These are phyloP conservation scores for Lasioglossum leucozonium DNA, from an alignment of 2,888 invertebrate species.

Conservation along the genomic window DNA sequence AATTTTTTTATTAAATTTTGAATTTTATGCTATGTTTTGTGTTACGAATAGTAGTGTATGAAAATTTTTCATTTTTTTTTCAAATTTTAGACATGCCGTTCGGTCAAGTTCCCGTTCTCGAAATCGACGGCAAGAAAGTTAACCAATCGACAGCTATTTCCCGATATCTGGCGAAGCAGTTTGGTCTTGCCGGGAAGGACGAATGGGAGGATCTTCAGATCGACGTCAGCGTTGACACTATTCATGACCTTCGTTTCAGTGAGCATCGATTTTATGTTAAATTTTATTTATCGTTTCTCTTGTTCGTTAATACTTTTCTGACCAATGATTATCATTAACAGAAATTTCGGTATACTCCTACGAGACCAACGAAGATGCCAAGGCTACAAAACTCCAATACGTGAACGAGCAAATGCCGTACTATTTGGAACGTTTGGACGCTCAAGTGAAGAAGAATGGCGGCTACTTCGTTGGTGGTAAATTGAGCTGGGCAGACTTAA, in stretches of 20 bases:
- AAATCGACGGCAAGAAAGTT: slow-evolving; percentile 87
- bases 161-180: slow-evolving; percentile 88
- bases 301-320: background rate
- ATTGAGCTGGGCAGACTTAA: slow-evolving; percentile 89
- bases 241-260: slow-evolving; percentile 88
- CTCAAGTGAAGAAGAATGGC: slow-evolving; percentile 86
- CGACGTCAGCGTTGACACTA: slow-evolving; percentile 87
- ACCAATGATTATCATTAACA: slow-evolving; percentile 42
- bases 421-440: slow-evolving; percentile 87
- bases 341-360: slow-evolving; percentile 84
- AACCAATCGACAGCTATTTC: slow-evolving; percentile 87
- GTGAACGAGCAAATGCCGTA: slow-evolving; percentile 86
- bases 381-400: slow-evolving; percentile 85
- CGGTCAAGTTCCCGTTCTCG: slow-evolving; percentile 88
- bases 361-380: slow-evolving; percentile 85
- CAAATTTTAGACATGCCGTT: slow-evolving; percentile 86
- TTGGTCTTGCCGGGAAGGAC: slow-evolving; percentile 86
- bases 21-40: too few species aligned
- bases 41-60: background rate
- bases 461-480: slow-evolving; percentile 86
- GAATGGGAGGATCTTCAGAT: slow-evolving; percentile 88
- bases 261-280: slow-evolving; percentile 76
- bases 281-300: background rate
- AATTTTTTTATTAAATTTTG: slow-evolving; percentile 14
- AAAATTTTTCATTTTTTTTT: slow-evolving; percentile 8